Base-by-base conservation (phyloP, 2,888 invertebrate species). In the Hypselothyrea guttata region DNA sequence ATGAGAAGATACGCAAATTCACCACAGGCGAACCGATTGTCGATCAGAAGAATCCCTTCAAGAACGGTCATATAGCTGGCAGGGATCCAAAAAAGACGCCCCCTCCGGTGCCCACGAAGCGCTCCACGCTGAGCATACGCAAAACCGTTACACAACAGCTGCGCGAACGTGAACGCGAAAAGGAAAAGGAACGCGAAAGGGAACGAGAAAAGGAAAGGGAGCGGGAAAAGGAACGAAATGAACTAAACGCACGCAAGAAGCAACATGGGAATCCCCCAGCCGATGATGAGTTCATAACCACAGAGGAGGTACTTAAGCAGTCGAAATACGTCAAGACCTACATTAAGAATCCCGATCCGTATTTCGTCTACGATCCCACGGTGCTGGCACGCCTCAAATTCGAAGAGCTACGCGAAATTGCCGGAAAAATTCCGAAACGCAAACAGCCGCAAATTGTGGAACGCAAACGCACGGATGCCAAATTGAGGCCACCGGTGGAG, bases 241-340 rank as follows among this genome's bases (percentile, higher is more conserved):
- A 69, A 35, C 46, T 67, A 0, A 82, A 79, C 31, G 52, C 27
- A 1, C 79, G 44, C 1, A 71, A 54, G 33, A 73, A 60, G 41
- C 69, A 53, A 41, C n/a, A 15, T 5, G 2, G 9, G 12, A 54
- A 33, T 18, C 15, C 28, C 1, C 18, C 56, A 2, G 64, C 79
- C 2, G 87, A 88, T 44, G 87, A 88, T 42, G 89, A 90, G 7
- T 89, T 74, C 37, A 74, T 90, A n/a, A 88, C 90, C 27, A 90
- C 88, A 2, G 90, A 90, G 58, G 89, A 90, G 22, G 89, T 90
- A 7, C 75, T 90, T 2, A 89, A 89, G 12, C 89, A 90, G 58
- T 90, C 90, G 11, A 90, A 90, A 69, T 90, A 88, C 81, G 90
- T 90, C 1, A 89, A 89, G 59, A 90, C 90, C 0, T 90, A 90